Percentiles rank a stretch among this genome's conserved stretches.
Conservation (phyloP, 2,113 vertebrate species). For the Nerophis ophidion region DNA sequence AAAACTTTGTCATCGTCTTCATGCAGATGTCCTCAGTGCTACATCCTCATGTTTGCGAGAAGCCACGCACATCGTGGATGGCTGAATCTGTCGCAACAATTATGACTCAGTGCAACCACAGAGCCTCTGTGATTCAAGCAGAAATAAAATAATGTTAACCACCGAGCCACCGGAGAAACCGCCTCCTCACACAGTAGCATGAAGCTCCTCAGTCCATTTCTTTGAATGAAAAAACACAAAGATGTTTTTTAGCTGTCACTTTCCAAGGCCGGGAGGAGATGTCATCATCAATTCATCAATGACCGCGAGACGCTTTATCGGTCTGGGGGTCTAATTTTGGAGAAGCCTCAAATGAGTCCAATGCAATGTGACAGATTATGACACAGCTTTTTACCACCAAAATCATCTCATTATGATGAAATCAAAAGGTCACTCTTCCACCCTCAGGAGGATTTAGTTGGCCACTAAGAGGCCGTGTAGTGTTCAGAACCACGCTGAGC, state of each 20-base stretch:
- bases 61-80: constrained; percentile 8
- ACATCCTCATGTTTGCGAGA: background rate
- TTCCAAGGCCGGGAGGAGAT: background rate
- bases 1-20: constrained; percentile 11
- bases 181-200: background rate
- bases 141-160: constrained; percentile 4
- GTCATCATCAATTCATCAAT: constrained; percentile 3
- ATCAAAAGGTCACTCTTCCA: constrained; percentile 1
- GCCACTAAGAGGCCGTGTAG: background rate
- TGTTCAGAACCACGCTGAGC: too few species aligned
- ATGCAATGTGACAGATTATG: background rate
- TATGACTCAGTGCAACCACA: constrained; percentile 4
- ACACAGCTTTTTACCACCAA: background rate
- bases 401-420: constrained; percentile 5
- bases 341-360: background rate
- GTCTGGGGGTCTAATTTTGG: background rate
- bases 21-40: constrained; percentile 22
- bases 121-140: constrained; percentile 10
- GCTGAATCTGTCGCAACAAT: constrained; percentile 21
- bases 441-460: too few species aligned
- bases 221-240: background rate
- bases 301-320: too few species aligned
- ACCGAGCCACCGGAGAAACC: background rate
- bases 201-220: background rate
- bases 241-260: background rate